A percentile compares a stretch with the other conserved stretches of the same genome.
Evolutionary conservation across 2,113 vertebrate species (phyloP).

Genomic region (Glareola pratincola): DNA sequence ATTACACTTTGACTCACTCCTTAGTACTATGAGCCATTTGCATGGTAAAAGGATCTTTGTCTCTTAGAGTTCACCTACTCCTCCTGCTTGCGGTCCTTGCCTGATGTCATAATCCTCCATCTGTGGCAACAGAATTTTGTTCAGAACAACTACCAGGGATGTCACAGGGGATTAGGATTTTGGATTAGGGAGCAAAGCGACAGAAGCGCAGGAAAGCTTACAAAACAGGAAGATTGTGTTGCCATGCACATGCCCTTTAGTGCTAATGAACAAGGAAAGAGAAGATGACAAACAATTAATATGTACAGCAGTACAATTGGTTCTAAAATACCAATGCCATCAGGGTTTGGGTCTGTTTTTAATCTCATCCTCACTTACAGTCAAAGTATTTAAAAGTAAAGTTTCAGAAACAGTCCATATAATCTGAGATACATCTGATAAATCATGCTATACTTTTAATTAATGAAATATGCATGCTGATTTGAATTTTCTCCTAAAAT

Average conservation of each 20-base stretch:
- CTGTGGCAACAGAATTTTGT: constrained; percentile 20
- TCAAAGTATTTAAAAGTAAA: background rate
- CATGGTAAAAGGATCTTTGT: constrained; percentile 4
- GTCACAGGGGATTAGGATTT: constrained; percentile 51
- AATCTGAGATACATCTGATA: background rate
- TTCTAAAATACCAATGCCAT: background rate
- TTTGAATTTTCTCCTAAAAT: background rate
- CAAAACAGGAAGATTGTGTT: background rate
- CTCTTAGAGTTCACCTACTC: background rate
- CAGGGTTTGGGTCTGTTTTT: constrained; percentile 5
- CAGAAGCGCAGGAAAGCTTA: constrained; percentile 21
- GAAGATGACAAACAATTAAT: background rate
- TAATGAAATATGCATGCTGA: background rate
- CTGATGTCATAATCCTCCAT: constrained; percentile 27
- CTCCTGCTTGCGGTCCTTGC: background rate
- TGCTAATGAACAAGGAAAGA: background rate
- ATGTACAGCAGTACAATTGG: background rate
- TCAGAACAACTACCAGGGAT: constrained; percentile 21
- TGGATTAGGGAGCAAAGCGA: background rate
- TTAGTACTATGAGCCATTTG: background rate
- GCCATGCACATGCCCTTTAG: background rate
- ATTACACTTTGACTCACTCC: background rate
- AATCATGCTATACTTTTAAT: background rate
- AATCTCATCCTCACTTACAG: background rate
- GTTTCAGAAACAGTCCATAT: background rate